Evolutionary conservation across 2,113 vertebrate species (phyloP).

Genomic region (Lonchura striata): DNA sequence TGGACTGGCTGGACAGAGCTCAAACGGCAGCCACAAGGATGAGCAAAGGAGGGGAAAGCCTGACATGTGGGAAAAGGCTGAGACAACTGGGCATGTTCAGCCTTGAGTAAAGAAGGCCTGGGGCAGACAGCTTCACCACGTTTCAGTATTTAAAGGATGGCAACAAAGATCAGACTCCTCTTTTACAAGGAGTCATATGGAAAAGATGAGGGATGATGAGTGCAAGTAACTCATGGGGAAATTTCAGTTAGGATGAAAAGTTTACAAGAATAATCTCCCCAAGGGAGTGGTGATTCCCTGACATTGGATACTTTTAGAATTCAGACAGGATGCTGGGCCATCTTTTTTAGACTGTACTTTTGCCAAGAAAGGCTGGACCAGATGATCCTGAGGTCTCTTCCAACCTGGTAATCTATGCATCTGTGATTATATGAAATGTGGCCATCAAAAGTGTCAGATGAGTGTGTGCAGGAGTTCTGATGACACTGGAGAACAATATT

Average conservation of each 20-base stretch:
- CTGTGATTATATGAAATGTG: not conserved
- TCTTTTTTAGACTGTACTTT: not conserved
- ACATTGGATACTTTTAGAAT: not conserved
- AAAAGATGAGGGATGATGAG: not conserved
- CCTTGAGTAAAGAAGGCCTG: no score
- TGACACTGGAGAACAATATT: not conserved
- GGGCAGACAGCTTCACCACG: not conserved
- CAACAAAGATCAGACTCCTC: not conserved
- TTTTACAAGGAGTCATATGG: not conserved
- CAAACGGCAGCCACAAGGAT: not conserved
- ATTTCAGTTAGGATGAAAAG: not conserved
- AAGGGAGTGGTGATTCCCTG: not conserved
- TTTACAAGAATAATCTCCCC: not conserved
- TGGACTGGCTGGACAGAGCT: not conserved
- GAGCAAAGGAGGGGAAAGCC: not conserved
- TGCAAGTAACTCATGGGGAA: not conserved
- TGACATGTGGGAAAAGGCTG: not conserved
- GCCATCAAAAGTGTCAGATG: not conserved
- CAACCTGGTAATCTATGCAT: not conserved
- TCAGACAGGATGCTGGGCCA: accelerated
- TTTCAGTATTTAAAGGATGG: not conserved
- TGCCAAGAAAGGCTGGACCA: not conserved
- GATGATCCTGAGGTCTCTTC: not conserved
- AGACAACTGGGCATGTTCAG: accelerated
- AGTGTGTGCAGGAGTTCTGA: not conserved